Evolutionary conservation across 92 coral and sea anemone species (phyloP).

Genomic region (Epizoanthus scotinus): DNA sequence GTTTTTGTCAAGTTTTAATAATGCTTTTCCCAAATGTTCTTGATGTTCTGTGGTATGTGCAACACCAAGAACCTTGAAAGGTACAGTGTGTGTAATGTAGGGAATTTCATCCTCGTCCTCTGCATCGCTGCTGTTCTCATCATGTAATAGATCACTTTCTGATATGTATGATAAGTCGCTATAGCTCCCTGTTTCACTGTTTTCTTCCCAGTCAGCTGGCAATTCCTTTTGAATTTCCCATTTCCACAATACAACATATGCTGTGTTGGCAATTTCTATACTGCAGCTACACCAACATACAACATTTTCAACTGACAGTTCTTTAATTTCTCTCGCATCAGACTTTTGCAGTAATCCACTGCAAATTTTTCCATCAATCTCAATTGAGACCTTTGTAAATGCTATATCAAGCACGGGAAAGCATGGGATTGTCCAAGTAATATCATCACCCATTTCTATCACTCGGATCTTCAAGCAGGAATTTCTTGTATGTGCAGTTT

Average conservation of each 20-base stretch:
- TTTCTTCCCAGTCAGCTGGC: slow-evolving; percentile 30
- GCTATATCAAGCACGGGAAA: slow-evolving; percentile 42
- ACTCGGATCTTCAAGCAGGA: not conserved
- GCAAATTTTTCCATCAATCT: slow-evolving; percentile 26
- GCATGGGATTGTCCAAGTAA: slow-evolving; percentile 37
- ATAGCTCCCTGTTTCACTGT: not conserved
- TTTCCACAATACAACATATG: slow-evolving; percentile 44
- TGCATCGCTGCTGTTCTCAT: not conserved
- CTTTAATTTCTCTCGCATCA: slow-evolving; percentile 11
- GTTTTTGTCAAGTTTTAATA: not conserved
- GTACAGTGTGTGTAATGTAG: slow-evolving; percentile 28
- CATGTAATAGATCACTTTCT: slow-evolving; percentile 37
- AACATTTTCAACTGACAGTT: not conserved
- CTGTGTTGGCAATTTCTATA: slow-evolving; percentile 27
- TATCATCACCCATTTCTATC: slow-evolving; percentile 15
- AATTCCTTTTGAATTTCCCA: slow-evolving; percentile 31
- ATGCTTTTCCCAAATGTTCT: slow-evolving; percentile 28
- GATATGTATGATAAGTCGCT: slow-evolving; percentile 18
- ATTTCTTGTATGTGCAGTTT: not conserved
- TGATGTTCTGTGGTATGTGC: slow-evolving; percentile 23
- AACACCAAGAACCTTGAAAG: slow-evolving; percentile 36
- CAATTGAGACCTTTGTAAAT: slow-evolving; percentile 22
- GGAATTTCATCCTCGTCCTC: slow-evolving; percentile 21
- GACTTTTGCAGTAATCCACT: slow-evolving; percentile 26
- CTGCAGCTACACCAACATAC: slow-evolving; percentile 43